Evolutionary conservation across 2,888 invertebrate species (phyloP).

Genomic region (Leucophora obtusa): DNA sequence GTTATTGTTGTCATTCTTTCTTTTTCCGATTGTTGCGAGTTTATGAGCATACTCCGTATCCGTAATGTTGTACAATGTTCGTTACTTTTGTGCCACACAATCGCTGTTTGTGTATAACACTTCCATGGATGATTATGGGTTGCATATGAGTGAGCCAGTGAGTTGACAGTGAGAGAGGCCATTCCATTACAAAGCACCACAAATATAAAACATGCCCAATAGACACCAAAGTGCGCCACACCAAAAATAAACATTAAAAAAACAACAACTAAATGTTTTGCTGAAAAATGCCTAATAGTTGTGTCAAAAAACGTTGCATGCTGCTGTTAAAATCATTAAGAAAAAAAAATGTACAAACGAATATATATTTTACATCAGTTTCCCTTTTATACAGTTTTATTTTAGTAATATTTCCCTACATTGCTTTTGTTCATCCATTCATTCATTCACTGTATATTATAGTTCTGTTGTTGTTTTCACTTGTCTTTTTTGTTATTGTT

Average conservation of each 20-base stretch:
- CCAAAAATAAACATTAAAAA: slow-evolving; percentile 45
- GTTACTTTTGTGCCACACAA: slow-evolving; percentile 4
- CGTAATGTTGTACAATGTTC: slow-evolving; percentile 3
- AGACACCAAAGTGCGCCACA: slow-evolving; percentile 46
- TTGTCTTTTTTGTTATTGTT: slow-evolving; percentile 22
- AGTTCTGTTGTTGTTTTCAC: slow-evolving; percentile 22
- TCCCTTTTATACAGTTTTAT: slow-evolving; percentile 30
- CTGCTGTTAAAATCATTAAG: slow-evolving; percentile 21
- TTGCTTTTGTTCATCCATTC: slow-evolving; percentile 24
- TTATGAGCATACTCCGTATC: slow-evolving; percentile 34
- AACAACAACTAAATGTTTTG: neutral
- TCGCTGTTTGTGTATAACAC: neutral
- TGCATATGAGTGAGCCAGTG: neutral
- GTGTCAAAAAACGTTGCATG: slow-evolving; percentile 51
- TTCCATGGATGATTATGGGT: neutral
- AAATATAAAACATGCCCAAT: slow-evolving; percentile 26
- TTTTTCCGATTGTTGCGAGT: neutral
- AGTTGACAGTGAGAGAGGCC: slow-evolving; percentile 34
- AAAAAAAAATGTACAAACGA: slow-evolving; percentile 10
- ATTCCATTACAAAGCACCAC: slow-evolving; percentile 1
- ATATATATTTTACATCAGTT: slow-evolving; percentile 21
- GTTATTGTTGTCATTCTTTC: neutral
- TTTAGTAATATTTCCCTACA: slow-evolving; percentile 29
- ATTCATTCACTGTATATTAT: slow-evolving; percentile 6
- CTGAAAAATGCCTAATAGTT: slow-evolving; percentile 21